These are phyloP conservation scores for Meiosimyza platycephala DNA, from an alignment of 2,888 invertebrate species.

Conservation along the genomic window DNA sequence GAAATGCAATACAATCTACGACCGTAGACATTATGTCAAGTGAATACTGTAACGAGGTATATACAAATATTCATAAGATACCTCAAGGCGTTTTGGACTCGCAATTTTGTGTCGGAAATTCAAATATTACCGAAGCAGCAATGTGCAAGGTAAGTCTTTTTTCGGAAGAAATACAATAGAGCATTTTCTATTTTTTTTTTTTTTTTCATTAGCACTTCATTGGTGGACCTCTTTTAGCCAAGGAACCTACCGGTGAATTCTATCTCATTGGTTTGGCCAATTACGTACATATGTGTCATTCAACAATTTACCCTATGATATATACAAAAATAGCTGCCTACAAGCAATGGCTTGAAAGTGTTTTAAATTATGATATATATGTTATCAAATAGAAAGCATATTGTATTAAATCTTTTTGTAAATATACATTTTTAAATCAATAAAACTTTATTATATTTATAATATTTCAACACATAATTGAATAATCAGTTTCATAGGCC, in stretches of 20 bases:
- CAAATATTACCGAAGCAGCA: slow-evolving; percentile 7
- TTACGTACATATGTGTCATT: not conserved
- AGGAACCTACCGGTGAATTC: not conserved
- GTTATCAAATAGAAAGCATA: too few species aligned
- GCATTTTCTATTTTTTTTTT: not conserved
- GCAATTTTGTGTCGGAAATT: slow-evolving; percentile 1
- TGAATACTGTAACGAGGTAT: slow-evolving; percentile 3
- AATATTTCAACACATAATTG: too few species aligned
- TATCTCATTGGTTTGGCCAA: slow-evolving; percentile 12
- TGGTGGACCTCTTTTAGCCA: slow-evolving; percentile 4
- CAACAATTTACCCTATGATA: slow-evolving; percentile 6
- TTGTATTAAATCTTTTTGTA: too few species aligned
- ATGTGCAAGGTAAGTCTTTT: not conserved
- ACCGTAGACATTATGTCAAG: not conserved
- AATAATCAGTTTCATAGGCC: too few species aligned
- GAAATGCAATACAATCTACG: not conserved
- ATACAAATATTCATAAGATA: not conserved
- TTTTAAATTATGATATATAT: too few species aligned
- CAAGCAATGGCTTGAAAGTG: not conserved
- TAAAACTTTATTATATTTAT: too few species aligned
- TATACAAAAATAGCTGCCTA: slow-evolving; percentile 1
- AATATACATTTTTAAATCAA: too few species aligned
- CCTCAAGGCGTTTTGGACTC: not conserved
- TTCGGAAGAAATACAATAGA: too few species aligned
- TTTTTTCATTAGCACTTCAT: not conserved